phyloP scores from a whole-genome alignment of 1,140 invertebrate species.

The Neodiprion lecontei region DNA sequence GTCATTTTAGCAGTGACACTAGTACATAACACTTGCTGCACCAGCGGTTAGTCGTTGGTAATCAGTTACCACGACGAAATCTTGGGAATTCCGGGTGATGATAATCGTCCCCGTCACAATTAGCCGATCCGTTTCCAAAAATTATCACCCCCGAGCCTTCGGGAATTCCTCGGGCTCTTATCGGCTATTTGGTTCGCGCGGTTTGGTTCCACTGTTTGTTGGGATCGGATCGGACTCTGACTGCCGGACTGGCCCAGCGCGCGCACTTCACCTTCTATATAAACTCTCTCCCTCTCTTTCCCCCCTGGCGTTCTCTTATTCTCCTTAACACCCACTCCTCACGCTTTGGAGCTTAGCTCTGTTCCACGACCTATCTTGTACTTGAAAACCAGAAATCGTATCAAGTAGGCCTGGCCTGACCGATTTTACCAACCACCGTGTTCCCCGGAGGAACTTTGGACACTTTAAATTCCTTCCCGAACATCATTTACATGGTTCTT shows the following conservation, averaged over 20 bases:
- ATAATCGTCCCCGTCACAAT: neutral
- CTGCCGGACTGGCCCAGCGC: constrained; percentile 59
- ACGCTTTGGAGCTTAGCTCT: neutral
- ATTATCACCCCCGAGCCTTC: neutral
- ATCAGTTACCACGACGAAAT: neutral
- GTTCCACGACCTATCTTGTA: neutral
- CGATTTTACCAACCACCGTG: neutral
- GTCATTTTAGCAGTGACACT: constrained; percentile 48
- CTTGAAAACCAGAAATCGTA: neutral
- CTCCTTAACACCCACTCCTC: constrained; percentile 7
- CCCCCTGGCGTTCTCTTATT: constrained; percentile 26
- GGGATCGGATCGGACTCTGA: constrained; percentile 54
- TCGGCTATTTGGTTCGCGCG: neutral
- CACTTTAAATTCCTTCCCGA: neutral
- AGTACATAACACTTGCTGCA: constrained; percentile 39
- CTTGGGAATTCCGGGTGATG: neutral
- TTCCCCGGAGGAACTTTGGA: neutral
- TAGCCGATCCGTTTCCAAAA: neutral
- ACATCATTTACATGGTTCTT: neutral
- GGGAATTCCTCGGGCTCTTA: neutral
- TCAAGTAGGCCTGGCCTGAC: neutral
- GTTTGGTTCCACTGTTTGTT: constrained; percentile 30
- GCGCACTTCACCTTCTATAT: constrained; percentile 56
- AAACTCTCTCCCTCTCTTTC: constrained; percentile 51
- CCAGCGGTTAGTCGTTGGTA: constrained; percentile 12